Percentiles rank a stretch among this genome's conserved stretches.
These are phyloP conservation scores for Chrysemys picta DNA, from an alignment of 2,113 vertebrate species.

Conservation along the genomic window DNA sequence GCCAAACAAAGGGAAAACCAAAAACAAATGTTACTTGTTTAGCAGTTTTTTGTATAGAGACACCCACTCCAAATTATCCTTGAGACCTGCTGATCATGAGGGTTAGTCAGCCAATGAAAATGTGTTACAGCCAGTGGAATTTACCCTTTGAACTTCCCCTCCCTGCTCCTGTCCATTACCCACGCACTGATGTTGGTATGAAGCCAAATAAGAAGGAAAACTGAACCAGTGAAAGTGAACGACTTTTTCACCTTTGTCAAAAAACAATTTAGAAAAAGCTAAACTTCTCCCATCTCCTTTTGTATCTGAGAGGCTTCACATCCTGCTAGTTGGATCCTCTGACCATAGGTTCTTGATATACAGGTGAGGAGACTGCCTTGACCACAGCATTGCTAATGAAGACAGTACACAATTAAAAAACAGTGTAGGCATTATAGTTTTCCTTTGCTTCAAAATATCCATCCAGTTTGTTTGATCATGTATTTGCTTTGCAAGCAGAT, in stretches of 20 bases:
- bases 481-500: constrained; percentile 57
- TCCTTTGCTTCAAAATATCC: neutral
- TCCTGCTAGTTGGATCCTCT: neutral
- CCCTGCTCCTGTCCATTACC: neutral
- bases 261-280: neutral
- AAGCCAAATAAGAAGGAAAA: neutral
- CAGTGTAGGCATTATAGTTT: neutral
- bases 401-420: constrained; percentile 28
- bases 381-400: neutral
- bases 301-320: neutral
- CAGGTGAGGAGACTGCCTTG: neutral
- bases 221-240: neutral
- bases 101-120: neutral
- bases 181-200: neutral
- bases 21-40: neutral
- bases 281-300: neutral
- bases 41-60: neutral
- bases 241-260: neutral
- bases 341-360: neutral
- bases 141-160: neutral
- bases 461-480: constrained; percentile 5
- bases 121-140: neutral
- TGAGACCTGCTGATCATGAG: neutral
- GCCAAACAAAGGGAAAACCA: neutral
- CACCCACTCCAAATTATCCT: neutral